phyloP scores from a whole-genome alignment of 2,113 vertebrate genomes.

The Ailuropoda melanoleuca region DNA sequence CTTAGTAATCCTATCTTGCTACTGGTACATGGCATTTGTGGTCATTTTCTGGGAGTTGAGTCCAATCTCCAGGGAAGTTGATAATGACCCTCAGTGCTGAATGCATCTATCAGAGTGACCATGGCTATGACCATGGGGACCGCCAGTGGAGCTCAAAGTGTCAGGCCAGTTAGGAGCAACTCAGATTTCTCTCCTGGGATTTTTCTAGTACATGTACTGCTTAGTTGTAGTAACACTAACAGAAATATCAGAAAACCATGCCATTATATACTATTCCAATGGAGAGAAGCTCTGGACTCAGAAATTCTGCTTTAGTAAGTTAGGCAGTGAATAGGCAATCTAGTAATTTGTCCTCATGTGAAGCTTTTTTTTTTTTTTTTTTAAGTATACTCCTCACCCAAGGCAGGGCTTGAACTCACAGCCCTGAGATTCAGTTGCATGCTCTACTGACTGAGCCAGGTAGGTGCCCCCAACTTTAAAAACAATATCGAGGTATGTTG shows the following conservation, averaged over 20 bases:
- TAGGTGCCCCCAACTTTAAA: background rate
- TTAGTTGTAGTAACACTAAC: constrained; percentile 5
- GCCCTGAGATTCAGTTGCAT: background rate
- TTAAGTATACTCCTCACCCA: background rate
- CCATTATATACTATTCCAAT: background rate
- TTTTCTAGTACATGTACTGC: background rate
- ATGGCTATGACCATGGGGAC: background rate
- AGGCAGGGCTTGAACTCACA: background rate
- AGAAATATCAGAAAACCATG: constrained; percentile 56
- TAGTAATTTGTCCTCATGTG: background rate
- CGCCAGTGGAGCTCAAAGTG: background rate
- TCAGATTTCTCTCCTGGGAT: constrained; percentile 33
- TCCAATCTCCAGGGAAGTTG: background rate
- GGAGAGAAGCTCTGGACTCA: background rate
- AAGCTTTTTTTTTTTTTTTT: background rate
- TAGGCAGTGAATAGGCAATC: background rate
- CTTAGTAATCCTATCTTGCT: background rate
- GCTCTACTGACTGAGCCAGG: background rate
- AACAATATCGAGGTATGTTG: background rate
- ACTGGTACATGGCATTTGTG: background rate
- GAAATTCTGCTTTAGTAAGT: background rate
- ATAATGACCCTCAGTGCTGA: background rate
- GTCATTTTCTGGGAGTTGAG: constrained; percentile 2
- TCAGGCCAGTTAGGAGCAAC: constrained; percentile 42
- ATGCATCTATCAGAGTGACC: constrained; percentile 14